Evolutionary conservation across 92 coral and sea anemone species (phyloP).

Genomic region (Phymanthus crucifer): DNA sequence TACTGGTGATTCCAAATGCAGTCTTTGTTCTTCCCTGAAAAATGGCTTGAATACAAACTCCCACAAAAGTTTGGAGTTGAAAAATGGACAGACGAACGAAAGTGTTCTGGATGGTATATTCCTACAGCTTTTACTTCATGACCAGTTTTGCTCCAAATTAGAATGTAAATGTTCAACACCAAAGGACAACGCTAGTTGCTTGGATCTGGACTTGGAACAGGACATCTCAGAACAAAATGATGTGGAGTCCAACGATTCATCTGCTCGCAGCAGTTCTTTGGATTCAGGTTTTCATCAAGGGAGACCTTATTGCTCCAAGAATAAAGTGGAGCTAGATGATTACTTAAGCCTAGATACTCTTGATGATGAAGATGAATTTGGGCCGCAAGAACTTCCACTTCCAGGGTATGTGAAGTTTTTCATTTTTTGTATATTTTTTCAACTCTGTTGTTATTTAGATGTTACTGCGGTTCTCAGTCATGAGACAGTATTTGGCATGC

Average conservation of each 20-base stretch:
- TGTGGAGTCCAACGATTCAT: constrained; percentile 58
- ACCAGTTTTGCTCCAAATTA: constrained; percentile 29
- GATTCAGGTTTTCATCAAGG: constrained; percentile 78
- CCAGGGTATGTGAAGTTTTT: constrained; percentile 41
- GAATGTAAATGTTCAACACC: constrained; percentile 31
- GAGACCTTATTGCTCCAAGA: constrained; percentile 29
- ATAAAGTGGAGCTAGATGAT: constrained; percentile 18
- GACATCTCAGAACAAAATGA: constrained; percentile 16
- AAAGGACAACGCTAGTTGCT: constrained; percentile 55
- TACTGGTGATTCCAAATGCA: constrained; percentile 17
- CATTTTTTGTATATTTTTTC: neutral
- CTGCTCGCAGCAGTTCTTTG: constrained; percentile 78
- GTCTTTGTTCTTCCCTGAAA: constrained; percentile 10
- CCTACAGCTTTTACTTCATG: constrained; percentile 23
- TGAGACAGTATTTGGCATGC: no score
- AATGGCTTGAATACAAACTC: neutral
- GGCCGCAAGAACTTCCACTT: constrained; percentile 68
- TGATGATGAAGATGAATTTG: constrained; percentile 61
- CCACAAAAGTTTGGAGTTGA: neutral
- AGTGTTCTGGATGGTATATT: neutral
- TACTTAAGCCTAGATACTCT: constrained; percentile 32
- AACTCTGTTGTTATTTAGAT: neutral
- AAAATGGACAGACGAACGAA: neutral
- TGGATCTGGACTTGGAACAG: constrained; percentile 59
- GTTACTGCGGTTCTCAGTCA: no score